Evolutionary conservation across 2,888 invertebrate genomes (phyloP).

Genomic region (Yponomeuta malinellus): DNA sequence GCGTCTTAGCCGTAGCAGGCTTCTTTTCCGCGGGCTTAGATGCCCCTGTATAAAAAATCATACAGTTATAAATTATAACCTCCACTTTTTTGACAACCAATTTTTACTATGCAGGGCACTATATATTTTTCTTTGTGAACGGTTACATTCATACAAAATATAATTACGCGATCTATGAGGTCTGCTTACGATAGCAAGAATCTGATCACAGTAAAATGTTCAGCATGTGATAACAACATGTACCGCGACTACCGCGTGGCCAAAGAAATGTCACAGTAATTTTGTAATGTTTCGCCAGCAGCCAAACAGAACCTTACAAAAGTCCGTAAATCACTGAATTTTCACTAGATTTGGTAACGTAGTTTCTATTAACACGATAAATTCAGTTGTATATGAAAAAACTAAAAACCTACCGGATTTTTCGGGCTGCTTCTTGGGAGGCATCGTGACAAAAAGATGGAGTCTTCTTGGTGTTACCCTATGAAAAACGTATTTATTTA

Average conservation of each 20-base stretch:
- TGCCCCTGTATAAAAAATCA: not conserved
- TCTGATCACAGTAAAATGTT: not conserved
- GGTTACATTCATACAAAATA: too few relatives aligned
- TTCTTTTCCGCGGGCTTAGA: constrained; percentile 68
- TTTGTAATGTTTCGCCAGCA: not conserved
- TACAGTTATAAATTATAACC: constrained; percentile 3
- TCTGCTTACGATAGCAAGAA: not conserved
- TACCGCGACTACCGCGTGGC: constrained; percentile 66
- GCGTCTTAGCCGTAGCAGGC: constrained; percentile 58
- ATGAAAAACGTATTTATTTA: not conserved
- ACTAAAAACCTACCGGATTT: constrained; percentile 82
- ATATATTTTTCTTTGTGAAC: not conserved
- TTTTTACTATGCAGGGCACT: not conserved
- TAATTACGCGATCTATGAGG: too few relatives aligned
- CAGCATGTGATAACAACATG: constrained; percentile 24
- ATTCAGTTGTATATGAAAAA: constrained; percentile 25
- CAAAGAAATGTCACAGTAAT: constrained; percentile 20
- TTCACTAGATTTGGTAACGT: not conserved
- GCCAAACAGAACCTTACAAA: not conserved
- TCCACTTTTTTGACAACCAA: not conserved
- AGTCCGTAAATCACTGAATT: not conserved
- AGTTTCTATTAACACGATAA: not conserved
- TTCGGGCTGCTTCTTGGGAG: constrained; percentile 91
- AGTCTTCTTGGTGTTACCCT: constrained; percentile 31
- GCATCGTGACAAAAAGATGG: constrained; percentile 81